Conservation (phyloP, 2,113 vertebrate genomes). For the Hypomesus transpacificus region DNA sequence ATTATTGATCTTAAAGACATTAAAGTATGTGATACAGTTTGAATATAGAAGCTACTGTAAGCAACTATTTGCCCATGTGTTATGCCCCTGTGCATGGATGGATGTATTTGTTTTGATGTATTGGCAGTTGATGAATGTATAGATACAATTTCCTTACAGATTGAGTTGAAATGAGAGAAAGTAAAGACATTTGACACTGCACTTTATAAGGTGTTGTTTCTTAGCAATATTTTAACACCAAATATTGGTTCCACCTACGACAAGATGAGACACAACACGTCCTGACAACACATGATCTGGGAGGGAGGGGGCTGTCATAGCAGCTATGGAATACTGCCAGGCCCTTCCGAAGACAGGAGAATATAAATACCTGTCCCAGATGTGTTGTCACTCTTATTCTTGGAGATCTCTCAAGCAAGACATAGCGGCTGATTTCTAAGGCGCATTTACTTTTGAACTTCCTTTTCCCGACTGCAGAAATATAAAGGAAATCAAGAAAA, state of each 20-base stretch:
- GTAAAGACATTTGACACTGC: background rate
- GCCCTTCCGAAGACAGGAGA: constrained; percentile 50
- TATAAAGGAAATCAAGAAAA: constrained; percentile 44
- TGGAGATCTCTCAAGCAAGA: constrained; percentile 27
- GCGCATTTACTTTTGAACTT: constrained; percentile 21
- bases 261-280: constrained; percentile 21
- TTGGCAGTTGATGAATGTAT: too few relatives aligned
- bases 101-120: too few relatives aligned
- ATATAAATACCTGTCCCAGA: constrained; percentile 55
- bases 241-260: constrained; percentile 12
- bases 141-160: background rate
- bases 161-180: background rate
- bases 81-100: too few relatives aligned
- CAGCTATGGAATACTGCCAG: constrained; percentile 7
- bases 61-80: too few relatives aligned
- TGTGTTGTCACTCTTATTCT: constrained; percentile 32
- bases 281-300: constrained; percentile 47
- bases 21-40: too few relatives aligned
- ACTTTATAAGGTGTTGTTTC: constrained; percentile 17
- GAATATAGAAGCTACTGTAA: too few relatives aligned
- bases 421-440: constrained; percentile 5
- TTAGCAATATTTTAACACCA: background rate
- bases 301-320: constrained; percentile 7
- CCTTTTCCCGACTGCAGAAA: constrained; percentile 13
- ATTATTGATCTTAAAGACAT: too few relatives aligned